Evolutionary conservation across 2,888 invertebrate genomes (phyloP).

Genomic region (Myathropa florea): DNA sequence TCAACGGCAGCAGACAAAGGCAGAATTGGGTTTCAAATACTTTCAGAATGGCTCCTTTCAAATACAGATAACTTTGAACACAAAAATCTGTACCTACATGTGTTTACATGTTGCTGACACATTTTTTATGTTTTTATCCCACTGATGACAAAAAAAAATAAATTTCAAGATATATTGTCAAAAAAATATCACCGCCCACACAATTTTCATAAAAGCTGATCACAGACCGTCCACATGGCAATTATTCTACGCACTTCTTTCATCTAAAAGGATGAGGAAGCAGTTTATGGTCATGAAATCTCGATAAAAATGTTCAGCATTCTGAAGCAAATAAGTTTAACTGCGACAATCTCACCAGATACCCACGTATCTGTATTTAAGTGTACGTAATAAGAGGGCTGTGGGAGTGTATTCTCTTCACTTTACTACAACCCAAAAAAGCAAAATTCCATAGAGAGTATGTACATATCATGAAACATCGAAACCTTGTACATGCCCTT

Average conservation of each 20-base stretch:
- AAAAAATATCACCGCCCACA: constrained; percentile 3
- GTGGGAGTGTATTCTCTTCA: not conserved
- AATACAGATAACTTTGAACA: not conserved
- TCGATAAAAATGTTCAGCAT: constrained; percentile 37
- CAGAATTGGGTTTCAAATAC: not conserved
- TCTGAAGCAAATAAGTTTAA: not conserved
- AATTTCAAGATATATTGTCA: not conserved
- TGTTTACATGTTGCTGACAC: too few species aligned
- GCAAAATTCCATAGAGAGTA: not conserved
- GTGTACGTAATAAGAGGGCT: not conserved
- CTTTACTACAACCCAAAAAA: not conserved
- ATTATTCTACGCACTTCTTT: constrained; percentile 1
- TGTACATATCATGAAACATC: not conserved
- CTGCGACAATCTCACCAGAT: not conserved
- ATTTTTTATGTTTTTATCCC: not conserved
- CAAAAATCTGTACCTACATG: not conserved
- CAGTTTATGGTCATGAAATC: constrained; percentile 31
- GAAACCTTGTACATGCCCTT: not conserved
- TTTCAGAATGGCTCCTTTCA: not conserved
- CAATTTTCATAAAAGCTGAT: constrained; percentile 13
- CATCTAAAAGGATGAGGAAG: not conserved
- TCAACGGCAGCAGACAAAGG: too few species aligned
- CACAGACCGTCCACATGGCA: constrained; percentile 31
- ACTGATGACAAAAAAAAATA: not conserved
- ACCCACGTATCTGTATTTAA: too few species aligned